Evolutionary conservation across 2,797 vertebrate species (phyloP), one percentile per base, ranked within the genome.

Genomic region (Amazona ochrocephala): DNA sequence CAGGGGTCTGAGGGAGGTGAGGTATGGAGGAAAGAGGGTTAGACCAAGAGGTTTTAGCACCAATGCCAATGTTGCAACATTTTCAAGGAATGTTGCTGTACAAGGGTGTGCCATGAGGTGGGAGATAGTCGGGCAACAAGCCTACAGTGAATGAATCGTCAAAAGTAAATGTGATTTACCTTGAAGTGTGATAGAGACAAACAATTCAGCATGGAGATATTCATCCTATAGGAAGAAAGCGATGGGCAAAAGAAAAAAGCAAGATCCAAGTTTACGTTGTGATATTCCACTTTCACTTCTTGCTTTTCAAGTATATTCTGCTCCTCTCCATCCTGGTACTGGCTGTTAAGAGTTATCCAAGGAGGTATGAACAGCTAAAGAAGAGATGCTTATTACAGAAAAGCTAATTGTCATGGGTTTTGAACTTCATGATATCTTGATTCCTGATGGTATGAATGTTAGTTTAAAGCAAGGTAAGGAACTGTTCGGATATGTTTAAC

Each of bases 61-160:
- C 51, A 64, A 1, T 71, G 39, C 27, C 22, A 50, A 9, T 29
- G 13, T 64, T 90, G 50, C 44, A 73, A 76, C 54, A 19, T 30
- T 51, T 71, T 86, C 71, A 67, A 81, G 83, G 60, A 91, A 51
- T 30, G 64, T 65, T 10, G 1, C 34, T 30, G 17, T 50, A 61
- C 26, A 65, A 65, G 86, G 60, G 60, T 67, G 64, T 84, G 80
- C 37, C 64, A 3, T 70, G 66, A 84, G 5, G 21, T 73, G 62
- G 58, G 70, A 0, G 0, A 75, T 5, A 88, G 39, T 41, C 39
- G 7, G 58, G 41, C 44, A 76, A 29, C 0, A 3, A 90, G 58
- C 61, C 72, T 56, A 19, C 37, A 23, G 41, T 20, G 39, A 78
- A 53, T 19, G 51, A 76, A 56, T 15, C 37, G 12, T 51, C 45